Percentiles rank a stretch among this genome's conserved stretches.
phyloP scores from a whole-genome alignment of 2,113 vertebrate species.

The Uria aalge region DNA sequence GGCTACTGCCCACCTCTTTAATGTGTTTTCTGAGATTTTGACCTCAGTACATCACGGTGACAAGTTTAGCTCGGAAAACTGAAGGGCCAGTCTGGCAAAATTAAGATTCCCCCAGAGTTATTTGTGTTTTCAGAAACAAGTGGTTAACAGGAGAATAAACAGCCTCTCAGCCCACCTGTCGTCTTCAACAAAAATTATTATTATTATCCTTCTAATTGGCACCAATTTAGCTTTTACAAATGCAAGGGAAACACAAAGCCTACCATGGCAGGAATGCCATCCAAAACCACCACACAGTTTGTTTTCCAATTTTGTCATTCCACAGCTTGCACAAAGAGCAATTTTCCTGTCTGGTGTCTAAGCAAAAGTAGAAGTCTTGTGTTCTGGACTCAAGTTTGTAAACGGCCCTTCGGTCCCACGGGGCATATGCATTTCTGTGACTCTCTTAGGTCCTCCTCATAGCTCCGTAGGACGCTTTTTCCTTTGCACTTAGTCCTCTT shows the following conservation, averaged over 20 bases:
- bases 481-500: background rate
- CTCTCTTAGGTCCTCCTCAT: background rate
- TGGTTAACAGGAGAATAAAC: background rate
- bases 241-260: background rate
- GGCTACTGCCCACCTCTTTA: background rate
- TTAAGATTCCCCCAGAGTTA: background rate
- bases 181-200: background rate
- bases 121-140: background rate
- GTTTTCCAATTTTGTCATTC: slow-evolving; percentile 37
- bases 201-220: background rate
- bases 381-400: background rate
- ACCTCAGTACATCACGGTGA: background rate
- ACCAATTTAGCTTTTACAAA: background rate
- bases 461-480: background rate
- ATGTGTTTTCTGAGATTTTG: background rate
- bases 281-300: slow-evolving; percentile 27
- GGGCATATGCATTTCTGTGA: background rate
- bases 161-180: background rate
- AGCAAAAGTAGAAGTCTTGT: background rate
- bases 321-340: background rate
- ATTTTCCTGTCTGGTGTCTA: slow-evolving; percentile 6
- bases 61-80: background rate
- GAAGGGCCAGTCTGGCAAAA: background rate
- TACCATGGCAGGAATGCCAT: background rate
- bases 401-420: background rate